A percentile compares a stretch with the other conserved stretches of the same genome.
phyloP scores from a whole-genome alignment of 2,888 invertebrate species.

The Andrena chrysosceles region DNA sequence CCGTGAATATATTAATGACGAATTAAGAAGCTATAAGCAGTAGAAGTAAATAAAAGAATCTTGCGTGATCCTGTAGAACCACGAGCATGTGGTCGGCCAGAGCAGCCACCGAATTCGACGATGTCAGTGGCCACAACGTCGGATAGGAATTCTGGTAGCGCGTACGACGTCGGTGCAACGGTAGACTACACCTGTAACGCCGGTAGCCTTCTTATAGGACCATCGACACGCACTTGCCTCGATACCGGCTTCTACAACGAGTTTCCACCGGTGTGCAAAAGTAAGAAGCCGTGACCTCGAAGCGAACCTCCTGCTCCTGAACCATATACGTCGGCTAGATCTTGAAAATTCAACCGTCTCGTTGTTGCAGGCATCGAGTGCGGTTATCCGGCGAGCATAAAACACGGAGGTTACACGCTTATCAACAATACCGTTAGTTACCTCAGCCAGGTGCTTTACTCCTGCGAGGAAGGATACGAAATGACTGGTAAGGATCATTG shows the following conservation, averaged over 20 bases:
- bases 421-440: constrained; percentile 95
- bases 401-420: constrained; percentile 92
- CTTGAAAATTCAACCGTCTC: constrained; percentile 20
- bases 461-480: constrained; percentile 93
- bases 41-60: neutral
- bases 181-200: constrained; percentile 94
- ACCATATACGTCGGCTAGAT: constrained; percentile 29
- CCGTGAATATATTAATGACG: neutral
- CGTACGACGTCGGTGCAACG: constrained; percentile 90
- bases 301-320: neutral
- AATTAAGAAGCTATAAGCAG: neutral
- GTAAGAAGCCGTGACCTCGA: constrained; percentile 87
- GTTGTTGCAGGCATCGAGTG: constrained; percentile 92
- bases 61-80: constrained; percentile 88
- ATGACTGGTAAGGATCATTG: constrained; percentile 87
- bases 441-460: constrained; percentile 93
- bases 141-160: constrained; percentile 88
- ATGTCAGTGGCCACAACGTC: constrained; percentile 86
- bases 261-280: constrained; percentile 96
- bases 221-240: constrained; percentile 92
- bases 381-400: constrained; percentile 94
- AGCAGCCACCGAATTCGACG: constrained; percentile 97
- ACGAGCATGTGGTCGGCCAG: constrained; percentile 95
- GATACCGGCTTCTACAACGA: constrained; percentile 97
- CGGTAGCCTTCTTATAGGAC: constrained; percentile 95